Evolutionary conservation across 2,888 invertebrate genomes (phyloP).

Genomic region (Merodon equestris): DNA sequence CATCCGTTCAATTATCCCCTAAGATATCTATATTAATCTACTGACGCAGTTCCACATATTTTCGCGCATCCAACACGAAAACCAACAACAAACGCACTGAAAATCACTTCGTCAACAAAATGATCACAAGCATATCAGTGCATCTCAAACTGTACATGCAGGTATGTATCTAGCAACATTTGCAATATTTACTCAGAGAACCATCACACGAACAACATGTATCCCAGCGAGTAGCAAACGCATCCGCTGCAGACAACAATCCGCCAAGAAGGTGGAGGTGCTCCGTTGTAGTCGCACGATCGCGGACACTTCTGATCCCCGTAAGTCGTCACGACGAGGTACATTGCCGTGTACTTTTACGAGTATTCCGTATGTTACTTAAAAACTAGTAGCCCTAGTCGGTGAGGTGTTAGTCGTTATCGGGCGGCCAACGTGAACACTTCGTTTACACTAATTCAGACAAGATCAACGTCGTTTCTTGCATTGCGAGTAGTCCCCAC

Average conservation of each 20-base stretch:
- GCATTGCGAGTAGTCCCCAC: background rate
- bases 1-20: conserved; percentile 49
- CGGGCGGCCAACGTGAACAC: conserved; percentile 78
- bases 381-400: conserved; percentile 77
- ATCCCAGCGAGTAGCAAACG: conserved; percentile 19
- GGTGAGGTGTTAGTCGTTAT: conserved; percentile 77
- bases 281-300: conserved; percentile 28
- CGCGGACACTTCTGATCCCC: conserved; percentile 19
- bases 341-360: conserved; percentile 12
- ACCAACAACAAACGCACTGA: conserved; percentile 5
- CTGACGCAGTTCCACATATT: conserved; percentile 4
- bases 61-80: conserved; percentile 19
- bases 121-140: no score
- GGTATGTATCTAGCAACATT: background rate
- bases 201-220: conserved; percentile 24
- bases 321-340: conserved; percentile 35
- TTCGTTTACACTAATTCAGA: conserved; percentile 69
- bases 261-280: conserved; percentile 49
- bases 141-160: conserved; percentile 4
- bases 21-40: conserved; percentile 22
- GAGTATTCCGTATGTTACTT: conserved; percentile 51
- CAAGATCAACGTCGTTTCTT: conserved; percentile 25
- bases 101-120: no score
- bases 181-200: conserved; percentile 6
- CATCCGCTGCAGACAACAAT: conserved; percentile 9